These are phyloP conservation scores for Aspidoscelis tigris DNA, from an alignment of 2,113 vertebrate genomes.

Conservation along the genomic window DNA sequence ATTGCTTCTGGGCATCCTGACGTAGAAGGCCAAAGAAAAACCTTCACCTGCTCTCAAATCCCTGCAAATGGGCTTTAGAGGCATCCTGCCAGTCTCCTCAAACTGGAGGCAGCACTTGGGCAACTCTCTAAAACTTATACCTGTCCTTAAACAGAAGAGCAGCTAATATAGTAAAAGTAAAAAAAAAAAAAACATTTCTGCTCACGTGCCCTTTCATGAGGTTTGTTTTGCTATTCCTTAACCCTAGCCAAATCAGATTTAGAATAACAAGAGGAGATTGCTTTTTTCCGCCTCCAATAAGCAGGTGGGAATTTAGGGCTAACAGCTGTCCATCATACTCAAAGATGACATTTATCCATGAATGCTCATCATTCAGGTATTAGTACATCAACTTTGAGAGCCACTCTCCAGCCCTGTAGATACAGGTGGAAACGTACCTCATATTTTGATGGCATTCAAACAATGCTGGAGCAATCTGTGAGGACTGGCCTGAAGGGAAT, in stretches of 20 bases:
- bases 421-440: neutral
- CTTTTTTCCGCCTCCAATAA: neutral
- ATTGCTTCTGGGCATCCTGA: no score
- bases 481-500: neutral
- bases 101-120: no score
- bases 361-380: slow-evolving; percentile 12
- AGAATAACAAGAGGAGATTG: slow-evolving; percentile 17
- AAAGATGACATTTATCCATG: neutral
- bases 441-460: neutral
- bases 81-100: no score
- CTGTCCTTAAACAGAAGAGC: neutral
- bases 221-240: neutral
- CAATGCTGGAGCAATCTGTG: slow-evolving; percentile 2
- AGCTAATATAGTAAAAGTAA: neutral
- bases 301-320: neutral
- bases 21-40: no score
- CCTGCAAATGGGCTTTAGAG: no score
- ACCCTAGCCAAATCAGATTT: slow-evolving; percentile 8
- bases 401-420: slow-evolving; percentile 21
- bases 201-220: neutral
- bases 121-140: no score
- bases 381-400: slow-evolving; percentile 20
- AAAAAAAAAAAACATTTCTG: neutral
- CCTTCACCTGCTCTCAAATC: no score
- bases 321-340: neutral